phyloP scores from a whole-genome alignment of 2,888 invertebrate genomes.

The Lepidochrysops patricia region DNA sequence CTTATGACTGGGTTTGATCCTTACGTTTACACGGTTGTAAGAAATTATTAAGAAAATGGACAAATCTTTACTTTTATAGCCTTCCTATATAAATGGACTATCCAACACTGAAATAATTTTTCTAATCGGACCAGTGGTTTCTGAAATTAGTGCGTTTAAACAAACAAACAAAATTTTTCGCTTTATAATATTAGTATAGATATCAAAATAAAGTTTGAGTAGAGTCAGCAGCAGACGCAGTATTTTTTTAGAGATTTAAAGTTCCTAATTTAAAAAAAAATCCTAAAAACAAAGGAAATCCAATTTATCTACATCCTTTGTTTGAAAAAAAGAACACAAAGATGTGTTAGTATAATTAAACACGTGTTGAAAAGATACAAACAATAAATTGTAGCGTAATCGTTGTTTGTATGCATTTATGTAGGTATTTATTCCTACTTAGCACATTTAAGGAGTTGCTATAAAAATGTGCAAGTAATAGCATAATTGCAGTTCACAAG shows the following conservation, averaged over 20 bases:
- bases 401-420: background rate
- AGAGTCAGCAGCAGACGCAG: no score
- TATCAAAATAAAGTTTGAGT: no score
- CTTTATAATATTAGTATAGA: no score
- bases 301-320: conserved; percentile 12
- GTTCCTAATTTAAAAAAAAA: no score
- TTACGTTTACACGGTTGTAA: background rate
- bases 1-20: background rate
- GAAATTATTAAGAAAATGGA: background rate
- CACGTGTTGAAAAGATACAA: background rate
- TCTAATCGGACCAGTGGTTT: no score
- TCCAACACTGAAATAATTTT: no score
- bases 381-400: conserved; percentile 1
- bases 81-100: no score
- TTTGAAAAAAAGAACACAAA: conserved; percentile 7
- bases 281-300: conserved; percentile 3
- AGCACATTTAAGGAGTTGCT: background rate
- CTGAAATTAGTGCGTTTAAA: no score
- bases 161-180: no score
- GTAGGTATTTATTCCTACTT: background rate
- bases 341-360: conserved; percentile 1
- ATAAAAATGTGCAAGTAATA: background rate
- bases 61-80: no score
- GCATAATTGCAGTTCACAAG: background rate
- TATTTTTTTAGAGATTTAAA: no score